phyloP scores from a whole-genome alignment of 2,888 invertebrate species.

The Lamproptera curius region DNA sequence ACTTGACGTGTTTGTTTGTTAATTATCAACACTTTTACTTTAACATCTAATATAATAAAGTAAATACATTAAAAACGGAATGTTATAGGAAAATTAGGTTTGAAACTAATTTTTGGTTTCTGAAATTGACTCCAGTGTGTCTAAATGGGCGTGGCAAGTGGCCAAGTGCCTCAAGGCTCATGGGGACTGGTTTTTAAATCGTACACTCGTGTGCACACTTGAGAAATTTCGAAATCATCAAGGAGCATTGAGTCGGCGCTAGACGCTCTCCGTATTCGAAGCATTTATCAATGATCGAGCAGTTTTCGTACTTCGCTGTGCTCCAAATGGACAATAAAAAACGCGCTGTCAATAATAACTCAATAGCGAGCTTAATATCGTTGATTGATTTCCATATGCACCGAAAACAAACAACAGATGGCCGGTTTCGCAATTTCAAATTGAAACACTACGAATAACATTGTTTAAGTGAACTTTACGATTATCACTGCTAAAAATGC shows the following conservation, averaged over 20 bases:
- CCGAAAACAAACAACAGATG: too few species aligned
- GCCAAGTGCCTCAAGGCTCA: constrained; percentile 64
- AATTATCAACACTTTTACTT: neutral
- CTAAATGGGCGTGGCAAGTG: constrained; percentile 65
- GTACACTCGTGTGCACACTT: constrained; percentile 54
- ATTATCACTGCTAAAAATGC: too few species aligned
- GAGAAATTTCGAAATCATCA: constrained; percentile 59
- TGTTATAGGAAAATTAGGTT: neutral
- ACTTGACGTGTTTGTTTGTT: constrained; percentile 1
- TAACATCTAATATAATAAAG: neutral
- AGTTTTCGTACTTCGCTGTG: neutral
- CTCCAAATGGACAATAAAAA: neutral
- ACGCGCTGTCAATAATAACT: neutral
- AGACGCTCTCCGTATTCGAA: constrained; percentile 2
- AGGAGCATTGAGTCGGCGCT: constrained; percentile 23
- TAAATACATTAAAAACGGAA: too few species aligned
- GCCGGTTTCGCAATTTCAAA: too few species aligned
- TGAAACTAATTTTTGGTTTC: constrained; percentile 17
- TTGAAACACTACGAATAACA: too few species aligned
- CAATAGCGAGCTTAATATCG: neutral
- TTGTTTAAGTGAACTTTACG: too few species aligned
- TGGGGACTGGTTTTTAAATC: constrained; percentile 63
- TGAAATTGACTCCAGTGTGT: constrained; percentile 44
- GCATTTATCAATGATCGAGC: neutral
- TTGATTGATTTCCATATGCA: neutral